Conservation (phyloP, 2,888 invertebrate genomes). For the Brassicogethes aeneus region DNA sequence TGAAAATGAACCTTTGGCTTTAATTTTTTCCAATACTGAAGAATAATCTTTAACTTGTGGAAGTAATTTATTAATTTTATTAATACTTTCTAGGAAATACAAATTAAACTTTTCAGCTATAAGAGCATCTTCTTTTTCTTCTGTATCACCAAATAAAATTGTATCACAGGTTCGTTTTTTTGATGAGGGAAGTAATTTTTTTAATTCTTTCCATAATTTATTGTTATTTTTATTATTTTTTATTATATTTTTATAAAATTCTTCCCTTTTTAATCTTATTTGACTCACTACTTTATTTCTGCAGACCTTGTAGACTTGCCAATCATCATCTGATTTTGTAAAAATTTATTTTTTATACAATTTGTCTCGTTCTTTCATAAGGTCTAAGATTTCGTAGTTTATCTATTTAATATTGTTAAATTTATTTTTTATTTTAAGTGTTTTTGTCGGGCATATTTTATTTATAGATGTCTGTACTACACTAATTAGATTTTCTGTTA, state of each 20-base stretch:
- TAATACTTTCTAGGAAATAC: no score
- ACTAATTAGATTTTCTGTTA: background rate
- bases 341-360: background rate
- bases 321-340: background rate
- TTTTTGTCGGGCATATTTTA: no score
- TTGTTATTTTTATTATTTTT: conserved; percentile 1
- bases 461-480: background rate
- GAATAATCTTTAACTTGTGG: no score
- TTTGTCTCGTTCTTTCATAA: background rate
- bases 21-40: no score
- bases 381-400: background rate
- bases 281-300: no score
- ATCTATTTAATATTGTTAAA: no score
- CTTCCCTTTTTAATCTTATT: background rate
- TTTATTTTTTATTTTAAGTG: background rate
- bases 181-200: background rate
- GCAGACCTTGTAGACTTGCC: no score
- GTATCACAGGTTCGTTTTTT: background rate
- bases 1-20: background rate
- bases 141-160: background rate
- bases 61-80: no score
- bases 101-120: no score
- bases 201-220: no score
- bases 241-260: background rate
- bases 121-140: no score